Percentiles rank a stretch among this genome's conserved stretches.
Conservation (phyloP, 2,113 vertebrate genomes). For the Bos indicus region DNA sequence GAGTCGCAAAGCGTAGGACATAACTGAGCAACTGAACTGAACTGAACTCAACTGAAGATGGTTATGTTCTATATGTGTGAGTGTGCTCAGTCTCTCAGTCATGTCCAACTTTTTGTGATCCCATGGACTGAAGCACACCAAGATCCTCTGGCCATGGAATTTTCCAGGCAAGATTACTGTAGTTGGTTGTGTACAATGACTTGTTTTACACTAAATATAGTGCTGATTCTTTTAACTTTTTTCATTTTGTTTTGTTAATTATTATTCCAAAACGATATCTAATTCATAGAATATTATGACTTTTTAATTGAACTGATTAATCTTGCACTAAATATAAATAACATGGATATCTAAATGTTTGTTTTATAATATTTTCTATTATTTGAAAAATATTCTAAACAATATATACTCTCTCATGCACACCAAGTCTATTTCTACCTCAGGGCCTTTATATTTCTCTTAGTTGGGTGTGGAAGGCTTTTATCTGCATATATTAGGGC, state of each 20-base stretch:
- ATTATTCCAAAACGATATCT: neutral
- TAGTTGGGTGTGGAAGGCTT: neutral
- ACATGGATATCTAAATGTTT: neutral
- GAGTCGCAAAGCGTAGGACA: rapidly evolving
- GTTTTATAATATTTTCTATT: neutral
- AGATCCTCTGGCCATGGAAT: neutral
- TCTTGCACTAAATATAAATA: neutral
- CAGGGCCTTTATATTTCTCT: neutral
- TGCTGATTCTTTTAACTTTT: neutral
- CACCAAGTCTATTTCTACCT: neutral
- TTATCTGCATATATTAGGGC: neutral
- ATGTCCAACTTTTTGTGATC: neutral
- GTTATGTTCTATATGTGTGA: neutral
- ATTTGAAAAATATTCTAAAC: neutral
- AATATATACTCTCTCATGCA: neutral
- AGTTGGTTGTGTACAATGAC: neutral
- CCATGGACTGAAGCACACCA: neutral
- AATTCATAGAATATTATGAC: neutral
- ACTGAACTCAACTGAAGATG: neutral
- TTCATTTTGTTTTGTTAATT: neutral
- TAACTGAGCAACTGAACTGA: neutral
- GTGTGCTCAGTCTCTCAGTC: neutral
- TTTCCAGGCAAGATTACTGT: neutral
- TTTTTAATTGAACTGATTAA: neutral
- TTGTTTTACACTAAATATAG: neutral